Conservation (phyloP, 2,113 vertebrate species). For the Peromyscus maniculatus region DNA sequence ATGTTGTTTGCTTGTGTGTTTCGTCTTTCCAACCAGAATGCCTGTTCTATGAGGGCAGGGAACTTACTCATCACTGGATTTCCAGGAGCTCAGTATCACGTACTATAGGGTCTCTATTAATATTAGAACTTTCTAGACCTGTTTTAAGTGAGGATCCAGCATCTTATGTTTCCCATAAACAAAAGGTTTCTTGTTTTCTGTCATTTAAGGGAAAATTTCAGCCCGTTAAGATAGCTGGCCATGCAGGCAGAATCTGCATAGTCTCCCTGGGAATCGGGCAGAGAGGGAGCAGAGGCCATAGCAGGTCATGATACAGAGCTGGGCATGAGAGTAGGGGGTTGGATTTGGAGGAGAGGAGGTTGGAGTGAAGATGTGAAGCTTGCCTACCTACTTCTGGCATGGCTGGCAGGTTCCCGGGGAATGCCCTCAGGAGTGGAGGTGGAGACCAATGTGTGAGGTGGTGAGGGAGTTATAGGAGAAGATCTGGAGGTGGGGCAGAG, state of each 20-base stretch:
- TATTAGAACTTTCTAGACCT: conserved; percentile 32
- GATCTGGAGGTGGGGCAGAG: not conserved
- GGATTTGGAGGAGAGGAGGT: not conserved
- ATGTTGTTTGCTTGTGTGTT: not conserved
- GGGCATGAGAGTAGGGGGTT: not conserved
- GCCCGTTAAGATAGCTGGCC: conserved; percentile 68
- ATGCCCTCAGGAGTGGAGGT: not conserved
- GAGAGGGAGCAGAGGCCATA: not conserved
- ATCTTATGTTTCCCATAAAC: conserved; percentile 69
- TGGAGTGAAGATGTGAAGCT: not conserved
- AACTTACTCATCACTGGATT: not conserved
- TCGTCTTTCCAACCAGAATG: not conserved
- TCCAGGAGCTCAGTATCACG: not conserved
- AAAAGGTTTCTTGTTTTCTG: conserved; percentile 44
- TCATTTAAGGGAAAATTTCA: conserved; percentile 74
- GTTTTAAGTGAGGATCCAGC: conserved; percentile 60
- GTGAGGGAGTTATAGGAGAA: not conserved
- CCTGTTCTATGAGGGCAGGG: not conserved
- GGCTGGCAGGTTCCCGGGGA: not conserved
- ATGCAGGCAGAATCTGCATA: not conserved
- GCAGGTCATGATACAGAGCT: not conserved
- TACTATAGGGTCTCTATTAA: not conserved
- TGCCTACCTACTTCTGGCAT: not conserved
- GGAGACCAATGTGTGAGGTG: not conserved
- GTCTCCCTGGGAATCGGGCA: not conserved